Evolutionary conservation across 1,140 invertebrate genomes (phyloP), one percentile per base, ranked within the genome.

Genomic region (Bicyclus anynana): DNA sequence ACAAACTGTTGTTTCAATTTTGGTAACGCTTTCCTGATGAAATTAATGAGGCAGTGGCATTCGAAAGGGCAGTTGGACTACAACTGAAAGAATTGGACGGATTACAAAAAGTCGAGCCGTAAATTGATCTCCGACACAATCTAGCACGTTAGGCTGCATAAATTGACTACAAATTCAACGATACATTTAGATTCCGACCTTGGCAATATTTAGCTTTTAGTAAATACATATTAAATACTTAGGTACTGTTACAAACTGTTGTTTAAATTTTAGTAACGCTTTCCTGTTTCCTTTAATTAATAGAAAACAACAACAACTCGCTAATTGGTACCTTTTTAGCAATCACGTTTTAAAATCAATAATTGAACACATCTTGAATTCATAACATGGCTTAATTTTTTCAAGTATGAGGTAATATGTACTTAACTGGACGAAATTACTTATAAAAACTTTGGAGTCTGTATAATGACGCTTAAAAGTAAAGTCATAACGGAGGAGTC

Each of bases 101-200:
- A 0, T 29, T 33, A 12, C 59, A 62, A 53, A 33, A 48, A 38
- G 33, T 26, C 18, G 37, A 6, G 59, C 55, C 6, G 47, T 14
- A 66, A 66, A 49, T 29, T 62, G 0, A 59, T 62, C 23, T 66
- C 59, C 7, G 55, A 66, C 38, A 49, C 57, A 10, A 59, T 62
- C 40, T 62, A 44, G 17, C 21, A 42, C 23, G 55, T 21, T n/a
- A 59, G 59, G 38, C 5, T 62, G 12, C 58, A 62, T 5, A 59
- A 66, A 62, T 42, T 44, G 14, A 44, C 40, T 12, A n/a, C 40
- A 2, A n/a, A 44, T 21, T 20, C 40, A 9, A 44, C 17, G 12
- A 21, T 44, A 44, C 40, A 44, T 21, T 44, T 44, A 20, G 21
- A 44, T 44, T 44, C 29, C n/a, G 29, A 33, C 10, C n/a, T 33